Evolutionary conservation across 1,140 invertebrate species (phyloP).

Genomic region (Trichonephila clavipes): DNA sequence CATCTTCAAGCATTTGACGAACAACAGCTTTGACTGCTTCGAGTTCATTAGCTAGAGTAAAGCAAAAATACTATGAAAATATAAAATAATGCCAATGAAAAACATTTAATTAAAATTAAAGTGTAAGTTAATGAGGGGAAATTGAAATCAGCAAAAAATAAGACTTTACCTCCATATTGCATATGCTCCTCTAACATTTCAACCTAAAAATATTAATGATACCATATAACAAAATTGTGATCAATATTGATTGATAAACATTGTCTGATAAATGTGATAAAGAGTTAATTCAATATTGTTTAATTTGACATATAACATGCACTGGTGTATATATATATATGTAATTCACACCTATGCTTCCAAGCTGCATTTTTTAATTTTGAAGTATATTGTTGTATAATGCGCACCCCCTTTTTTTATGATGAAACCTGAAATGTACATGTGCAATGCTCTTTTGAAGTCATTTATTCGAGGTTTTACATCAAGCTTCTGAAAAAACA

Average conservation of each 20-base stretch:
- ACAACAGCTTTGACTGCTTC: conserved; percentile 91
- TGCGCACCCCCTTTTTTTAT: too few relatives aligned
- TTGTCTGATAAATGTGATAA: not conserved
- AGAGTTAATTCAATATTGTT: not conserved
- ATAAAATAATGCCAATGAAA: not conserved
- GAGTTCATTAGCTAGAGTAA: conserved; percentile 82
- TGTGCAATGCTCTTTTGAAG: too few relatives aligned
- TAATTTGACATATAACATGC: too few relatives aligned
- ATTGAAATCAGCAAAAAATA: conserved; percentile 17
- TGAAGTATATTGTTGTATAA: too few relatives aligned
- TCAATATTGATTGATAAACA: not conserved
- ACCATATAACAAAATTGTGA: not conserved
- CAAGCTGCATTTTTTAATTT: too few relatives aligned
- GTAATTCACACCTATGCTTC: not conserved
- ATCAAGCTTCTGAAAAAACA: too few relatives aligned
- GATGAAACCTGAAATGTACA: too few relatives aligned
- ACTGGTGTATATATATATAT: too few relatives aligned
- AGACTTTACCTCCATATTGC: conserved; percentile 87
- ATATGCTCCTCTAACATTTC: conserved; percentile 98
- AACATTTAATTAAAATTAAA: not conserved
- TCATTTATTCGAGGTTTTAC: too few relatives aligned
- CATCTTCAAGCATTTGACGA: conserved; percentile 94
- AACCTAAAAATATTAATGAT: conserved; percentile 81
- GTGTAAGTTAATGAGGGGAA: not conserved
- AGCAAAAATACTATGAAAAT: not conserved